Evolutionary conservation across 2,797 vertebrate genomes (phyloP), one percentile per base, ranked within the genome.

Genomic region (Percopsis omiscomaycus): DNA sequence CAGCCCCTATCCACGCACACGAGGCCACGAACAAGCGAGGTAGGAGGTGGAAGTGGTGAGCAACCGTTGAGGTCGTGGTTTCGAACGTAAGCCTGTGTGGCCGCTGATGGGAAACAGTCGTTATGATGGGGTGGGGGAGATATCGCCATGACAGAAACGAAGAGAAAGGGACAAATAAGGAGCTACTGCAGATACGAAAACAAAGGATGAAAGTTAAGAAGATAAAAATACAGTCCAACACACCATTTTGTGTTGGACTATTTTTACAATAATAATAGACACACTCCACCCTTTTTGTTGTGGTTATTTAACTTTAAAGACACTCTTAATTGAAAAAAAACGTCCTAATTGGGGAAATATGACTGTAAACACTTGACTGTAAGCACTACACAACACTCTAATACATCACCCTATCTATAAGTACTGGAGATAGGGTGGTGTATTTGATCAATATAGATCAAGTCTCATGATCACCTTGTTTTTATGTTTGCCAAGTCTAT

Each of bases 1-100:
- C 84, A 71, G 61, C 73, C 73, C 53, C 71, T 72, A 86, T 76
- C 82, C 68, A 22, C 49, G 5, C 66, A 56, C 57, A 45, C 54
- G 55, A 69, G 54, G 59, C 68, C 54, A 53, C 3, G 49, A 61
- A 57, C 2, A 1, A 58, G 66, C 74, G 66, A 84, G 76, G 37
- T 54, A 84, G 84, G 87, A 94, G 92, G 93, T 94, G 96, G 95
- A 97, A 96, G 96, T 93, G 95, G 96, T 95, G 63, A 93, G 86
- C 87, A 93, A 91, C 95, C 92, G 96, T 98, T 98, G 91, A 93
- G 88, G 76, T 89, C 55, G 93, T 92, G 95, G 96, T 96, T 95
- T 81, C 86, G 89, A 88, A 94, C 92, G 91, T 93, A 92, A 92
- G 89, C 90, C 88, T 93, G 73, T 96, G 95, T 88, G 95, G 95